Base-by-base conservation (phyloP, 2,113 vertebrate genomes). In the Sigmodon hispidus region DNA sequence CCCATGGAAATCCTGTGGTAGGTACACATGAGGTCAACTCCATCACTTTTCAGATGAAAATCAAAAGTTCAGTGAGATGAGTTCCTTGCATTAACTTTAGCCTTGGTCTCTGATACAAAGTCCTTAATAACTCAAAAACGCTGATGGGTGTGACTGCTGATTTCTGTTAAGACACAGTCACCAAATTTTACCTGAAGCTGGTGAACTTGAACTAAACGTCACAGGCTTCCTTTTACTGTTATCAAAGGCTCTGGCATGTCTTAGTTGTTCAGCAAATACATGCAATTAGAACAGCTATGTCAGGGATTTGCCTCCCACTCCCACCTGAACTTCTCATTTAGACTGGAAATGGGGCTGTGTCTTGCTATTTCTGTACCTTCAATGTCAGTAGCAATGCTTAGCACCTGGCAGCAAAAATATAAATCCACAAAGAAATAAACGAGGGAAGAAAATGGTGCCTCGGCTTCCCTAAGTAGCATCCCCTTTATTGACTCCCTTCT, bases 171-270 rank as follows among this genome's bases (percentile, higher is more conserved):
- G n/a, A 93, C 40, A 83, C 0, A 84, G 57, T 15, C 52, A 90
- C 43, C 61, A 80, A 40, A 65, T 72, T 95, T 90, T 80, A 85
- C 63, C 95, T 93, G 65, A 86, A 59, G 59, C 29, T 72, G 76
- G 79, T 94, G 87, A 91, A 45, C 29, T 34, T 34, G 43, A 57
- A 81, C 13, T 29, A 5, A 59, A 81, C 26, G 22, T 43, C 77
- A 50, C 29, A 81, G 52, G 21, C 52, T 92, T 95, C 81, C 52
- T 94, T 72, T 95, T 91, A 96, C 26, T 93, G 31, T 16, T 40
- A 13, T 96, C 91, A 87, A 55, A 59, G n/a, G 21, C 43, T 40
- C n/a, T 89, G 92, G 36, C 17, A 40, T 80, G 67, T 59, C 24
- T 86, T 57, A 73, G 80, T 70, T 36, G 10, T 65, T 89, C 72